phyloP scores from a whole-genome alignment of 2,888 invertebrate species.

The Spatulosminthurus flaviceps region DNA sequence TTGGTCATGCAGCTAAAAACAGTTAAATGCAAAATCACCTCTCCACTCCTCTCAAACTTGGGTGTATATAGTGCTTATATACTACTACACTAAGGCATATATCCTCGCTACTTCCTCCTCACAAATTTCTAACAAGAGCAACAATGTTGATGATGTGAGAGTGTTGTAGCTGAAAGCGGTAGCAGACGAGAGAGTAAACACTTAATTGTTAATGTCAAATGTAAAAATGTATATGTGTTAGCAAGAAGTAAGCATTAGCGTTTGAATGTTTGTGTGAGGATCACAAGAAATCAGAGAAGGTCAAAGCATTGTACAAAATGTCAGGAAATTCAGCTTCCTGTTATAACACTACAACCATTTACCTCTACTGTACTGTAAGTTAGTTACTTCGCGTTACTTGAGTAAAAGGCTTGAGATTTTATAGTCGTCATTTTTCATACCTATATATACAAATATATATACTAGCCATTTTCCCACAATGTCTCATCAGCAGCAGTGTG shows the following conservation, averaged over 20 bases:
- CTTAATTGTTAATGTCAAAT: no score
- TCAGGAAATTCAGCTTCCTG: constrained; percentile 28
- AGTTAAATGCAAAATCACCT: background rate
- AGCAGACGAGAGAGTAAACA: no score
- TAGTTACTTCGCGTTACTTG: background rate
- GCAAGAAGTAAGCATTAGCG: background rate
- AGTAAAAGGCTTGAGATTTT: background rate
- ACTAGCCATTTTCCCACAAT: background rate
- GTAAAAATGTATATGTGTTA: no score
- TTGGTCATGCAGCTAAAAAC: background rate
- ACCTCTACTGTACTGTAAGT: background rate
- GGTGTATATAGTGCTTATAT: no score
- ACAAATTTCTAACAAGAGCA: no score
- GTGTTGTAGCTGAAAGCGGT: no score
- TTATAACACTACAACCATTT: background rate
- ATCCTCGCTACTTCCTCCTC: no score
- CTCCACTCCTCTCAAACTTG: background rate
- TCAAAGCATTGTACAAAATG: constrained; percentile 22
- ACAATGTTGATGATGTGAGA: no score
- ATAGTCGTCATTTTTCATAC: background rate
- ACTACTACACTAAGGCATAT: no score
- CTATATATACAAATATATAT: background rate
- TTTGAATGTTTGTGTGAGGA: background rate
- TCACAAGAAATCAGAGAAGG: constrained; percentile 28
- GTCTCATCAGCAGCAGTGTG: background rate